A percentile compares a stretch with the other conserved stretches of the same genome.
These are phyloP conservation scores for Rhyacophila evoluta DNA, from an alignment of 2,888 invertebrate genomes.

Conservation along the genomic window DNA sequence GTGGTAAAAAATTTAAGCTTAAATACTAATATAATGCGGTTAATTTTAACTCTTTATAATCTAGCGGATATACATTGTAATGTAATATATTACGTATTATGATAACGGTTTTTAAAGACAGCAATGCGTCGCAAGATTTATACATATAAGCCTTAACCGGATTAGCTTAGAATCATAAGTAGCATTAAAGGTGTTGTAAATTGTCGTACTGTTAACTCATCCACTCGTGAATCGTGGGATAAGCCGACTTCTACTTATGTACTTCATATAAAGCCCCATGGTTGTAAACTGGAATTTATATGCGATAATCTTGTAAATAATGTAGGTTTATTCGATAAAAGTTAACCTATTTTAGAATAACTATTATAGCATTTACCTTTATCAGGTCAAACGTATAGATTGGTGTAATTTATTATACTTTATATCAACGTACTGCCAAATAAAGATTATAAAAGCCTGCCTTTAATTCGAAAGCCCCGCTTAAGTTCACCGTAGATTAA, in stretches of 20 bases:
- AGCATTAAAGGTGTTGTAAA: conserved; percentile 2
- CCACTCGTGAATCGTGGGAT: conserved; percentile 5
- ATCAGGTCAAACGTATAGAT: neutral
- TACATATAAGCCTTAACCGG: neutral
- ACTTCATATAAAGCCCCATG: neutral
- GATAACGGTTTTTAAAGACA: no score
- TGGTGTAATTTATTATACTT: neutral
- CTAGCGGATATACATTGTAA: no score
- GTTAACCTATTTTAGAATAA: neutral
- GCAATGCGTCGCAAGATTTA: neutral
- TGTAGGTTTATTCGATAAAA: conserved; percentile 6
- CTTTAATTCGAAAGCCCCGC: no score
- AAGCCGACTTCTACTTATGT: neutral
- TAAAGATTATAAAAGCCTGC: no score
- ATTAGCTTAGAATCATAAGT: conserved; percentile 5
- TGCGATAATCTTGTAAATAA: conserved; percentile 2
- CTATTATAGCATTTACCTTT: neutral
- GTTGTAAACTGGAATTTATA: conserved; percentile 4
- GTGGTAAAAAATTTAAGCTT: no score
- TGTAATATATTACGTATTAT: neutral
- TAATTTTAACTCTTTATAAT: no score
- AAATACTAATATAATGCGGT: no score
- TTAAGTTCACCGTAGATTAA: no score
- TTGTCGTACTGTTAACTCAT: neutral
- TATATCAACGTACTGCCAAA: no score